A percentile compares a stretch with the other conserved stretches of the same genome.
These are phyloP conservation scores for Nephrotoma flavescens DNA, from an alignment of 2,888 invertebrate genomes.

Conservation along the genomic window DNA sequence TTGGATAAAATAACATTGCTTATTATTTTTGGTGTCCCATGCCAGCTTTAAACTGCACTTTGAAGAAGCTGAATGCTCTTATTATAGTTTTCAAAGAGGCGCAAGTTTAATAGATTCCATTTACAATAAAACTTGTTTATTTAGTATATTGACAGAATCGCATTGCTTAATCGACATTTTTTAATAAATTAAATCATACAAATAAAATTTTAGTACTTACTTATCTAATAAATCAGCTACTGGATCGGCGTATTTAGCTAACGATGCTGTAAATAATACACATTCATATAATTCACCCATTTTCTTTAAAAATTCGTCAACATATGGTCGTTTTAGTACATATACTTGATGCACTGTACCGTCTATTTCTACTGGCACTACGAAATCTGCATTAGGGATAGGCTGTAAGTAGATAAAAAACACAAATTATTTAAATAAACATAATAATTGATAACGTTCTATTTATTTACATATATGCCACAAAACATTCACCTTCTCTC, in stretches of 20 bases:
- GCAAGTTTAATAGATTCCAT: too few species aligned
- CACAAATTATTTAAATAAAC: conserved; percentile 1
- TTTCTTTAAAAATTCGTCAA: conserved; percentile 94
- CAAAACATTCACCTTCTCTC: too few species aligned
- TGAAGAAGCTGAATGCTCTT: too few species aligned
- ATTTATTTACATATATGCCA: neutral
- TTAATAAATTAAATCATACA: neutral
- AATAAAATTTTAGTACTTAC: conserved; percentile 23
- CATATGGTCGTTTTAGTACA: conserved; percentile 97
- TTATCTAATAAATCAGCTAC: conserved; percentile 94
- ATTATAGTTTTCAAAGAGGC: too few species aligned
- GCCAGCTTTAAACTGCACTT: too few species aligned
- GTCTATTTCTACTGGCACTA: conserved; percentile 99
- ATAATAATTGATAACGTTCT: neutral
- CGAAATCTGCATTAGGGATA: conserved; percentile 98
- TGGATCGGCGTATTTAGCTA: conserved; percentile 99
- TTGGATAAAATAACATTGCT: too few species aligned
- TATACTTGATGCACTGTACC: conserved; percentile 98
- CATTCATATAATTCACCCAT: conserved; percentile 99
- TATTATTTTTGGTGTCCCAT: too few species aligned
- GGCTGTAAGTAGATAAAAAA: conserved; percentile 48
- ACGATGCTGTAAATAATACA: conserved; percentile 96
- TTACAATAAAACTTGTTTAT: too few species aligned
- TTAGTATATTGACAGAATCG: too few species aligned
- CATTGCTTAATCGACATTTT: too few species aligned